Base-by-base conservation (phyloP, 2,797 vertebrate genomes). In the Choloepus didactylus region DNA sequence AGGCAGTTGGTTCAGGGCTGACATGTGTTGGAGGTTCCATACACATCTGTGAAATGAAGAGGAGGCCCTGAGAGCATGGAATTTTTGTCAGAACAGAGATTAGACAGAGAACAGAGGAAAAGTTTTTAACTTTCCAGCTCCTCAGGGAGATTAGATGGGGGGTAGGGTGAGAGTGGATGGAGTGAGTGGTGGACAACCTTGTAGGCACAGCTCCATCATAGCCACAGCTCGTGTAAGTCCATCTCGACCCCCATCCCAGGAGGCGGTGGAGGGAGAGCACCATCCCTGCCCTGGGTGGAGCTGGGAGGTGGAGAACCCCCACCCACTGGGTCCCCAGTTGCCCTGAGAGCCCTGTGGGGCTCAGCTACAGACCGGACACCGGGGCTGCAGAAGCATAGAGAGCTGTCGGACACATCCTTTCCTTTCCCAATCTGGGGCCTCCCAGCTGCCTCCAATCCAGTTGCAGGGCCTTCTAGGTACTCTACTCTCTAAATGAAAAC, bases 371-470 rank as follows among this genome's bases (percentile, higher is more conserved):
- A 81, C 12, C n/a, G 0, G 4, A 64, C 51, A 29, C 54, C 70
- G 23, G 8, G 12, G 51, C 41, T 9, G 41, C 27, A 90, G 64
- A 69, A 41, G 66, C 44, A 54, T 41, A 15, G 31, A 21, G 35
- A 88, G 77, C 41, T 16, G 8, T 3, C 19, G 70, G 59, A 1
- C 1, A 0, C 4, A 4, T 25, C 70, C 12, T 44, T 72, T 56
- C 25, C 92, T 89, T 95, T 10, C 49, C 49, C 12, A 44, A 93
- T 88, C 95, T 95, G 89, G 72, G 77, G 67, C 77, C 75, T 75
- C 69, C 56, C 5, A 6, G 66, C 29, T 3, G 9, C 51, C 69
- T 75, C 64, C 41, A 38, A 1, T 41, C 56, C n/a, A 56, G 46
- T 25, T 12, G 3, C 2, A 2, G 10, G 51, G 38, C 41, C 35